These are phyloP conservation scores for Muscicapa striata DNA, from an alignment of 2,797 vertebrate species.

Conservation along the genomic window DNA sequence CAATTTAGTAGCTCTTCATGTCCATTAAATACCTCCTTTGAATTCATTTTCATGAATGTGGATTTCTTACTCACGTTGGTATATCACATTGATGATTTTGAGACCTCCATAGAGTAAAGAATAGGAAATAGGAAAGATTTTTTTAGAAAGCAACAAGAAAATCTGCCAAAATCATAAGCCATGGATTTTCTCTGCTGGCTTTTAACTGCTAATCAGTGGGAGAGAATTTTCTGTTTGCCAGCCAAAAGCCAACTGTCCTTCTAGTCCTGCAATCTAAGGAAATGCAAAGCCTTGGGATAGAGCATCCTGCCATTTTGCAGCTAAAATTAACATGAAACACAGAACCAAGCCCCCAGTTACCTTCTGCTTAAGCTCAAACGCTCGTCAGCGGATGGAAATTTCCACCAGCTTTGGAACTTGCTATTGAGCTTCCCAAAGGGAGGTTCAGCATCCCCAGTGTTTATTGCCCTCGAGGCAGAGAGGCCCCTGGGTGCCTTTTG, in stretches of 20 bases:
- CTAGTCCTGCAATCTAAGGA: background rate
- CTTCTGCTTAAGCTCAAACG: background rate
- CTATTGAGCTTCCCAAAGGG: background rate
- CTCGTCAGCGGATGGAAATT: background rate
- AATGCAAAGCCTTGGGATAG: background rate
- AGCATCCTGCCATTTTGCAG: background rate
- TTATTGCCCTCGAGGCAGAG: background rate
- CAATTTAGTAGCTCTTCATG: background rate
- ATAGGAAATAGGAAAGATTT: background rate
- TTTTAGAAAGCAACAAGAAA: background rate
- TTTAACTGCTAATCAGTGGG: background rate
- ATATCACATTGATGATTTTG: background rate
- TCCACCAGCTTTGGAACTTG: background rate
- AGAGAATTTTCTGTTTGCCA: background rate
- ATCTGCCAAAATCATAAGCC: background rate
- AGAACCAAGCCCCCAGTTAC: background rate
- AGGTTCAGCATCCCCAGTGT: background rate
- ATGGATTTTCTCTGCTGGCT: background rate
- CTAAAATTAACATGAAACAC: background rate
- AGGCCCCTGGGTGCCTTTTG: background rate
- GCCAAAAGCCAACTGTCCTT: background rate
- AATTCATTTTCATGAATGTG: background rate
- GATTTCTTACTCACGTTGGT: background rate
- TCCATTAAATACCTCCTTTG: background rate
- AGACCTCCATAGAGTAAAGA: background rate